phyloP scores from a whole-genome alignment of 2,888 invertebrate genomes.

The Odontomyia ornata region DNA sequence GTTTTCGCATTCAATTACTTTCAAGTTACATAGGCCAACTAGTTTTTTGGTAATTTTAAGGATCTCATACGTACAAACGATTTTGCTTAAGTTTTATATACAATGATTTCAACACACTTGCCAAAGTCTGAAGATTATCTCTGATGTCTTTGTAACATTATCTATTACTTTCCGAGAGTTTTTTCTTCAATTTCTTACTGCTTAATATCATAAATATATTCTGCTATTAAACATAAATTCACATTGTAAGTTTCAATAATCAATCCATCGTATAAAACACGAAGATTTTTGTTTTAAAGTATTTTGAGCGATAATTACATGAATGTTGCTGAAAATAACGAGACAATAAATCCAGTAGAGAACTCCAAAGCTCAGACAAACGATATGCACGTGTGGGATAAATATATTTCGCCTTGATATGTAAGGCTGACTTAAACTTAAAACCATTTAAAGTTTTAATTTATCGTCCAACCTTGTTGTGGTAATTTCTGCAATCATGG shows the following conservation, averaged over 20 bases:
- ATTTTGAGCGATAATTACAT: not conserved
- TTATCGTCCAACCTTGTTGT: too few relatives aligned
- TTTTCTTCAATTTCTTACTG: not conserved
- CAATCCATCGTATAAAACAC: conserved; percentile 50
- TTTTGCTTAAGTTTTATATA: not conserved
- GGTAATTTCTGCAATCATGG: too few relatives aligned
- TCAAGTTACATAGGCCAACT: conserved; percentile 40
- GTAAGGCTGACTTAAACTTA: too few relatives aligned
- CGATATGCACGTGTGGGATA: too few relatives aligned
- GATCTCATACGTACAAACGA: not conserved
- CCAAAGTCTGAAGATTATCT: too few relatives aligned
- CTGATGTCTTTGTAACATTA: too few relatives aligned
- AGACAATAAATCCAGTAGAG: too few relatives aligned
- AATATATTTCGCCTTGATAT: too few relatives aligned
- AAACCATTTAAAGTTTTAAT: too few relatives aligned
- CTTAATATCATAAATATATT: not conserved
- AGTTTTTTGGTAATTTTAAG: not conserved
- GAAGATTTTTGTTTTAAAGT: conserved; percentile 29
- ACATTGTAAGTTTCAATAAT: conserved; percentile 12
- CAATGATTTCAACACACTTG: conserved; percentile 1
- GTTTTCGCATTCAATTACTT: not conserved
- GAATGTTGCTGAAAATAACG: too few relatives aligned
- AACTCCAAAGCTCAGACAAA: too few relatives aligned
- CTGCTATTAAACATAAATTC: not conserved
- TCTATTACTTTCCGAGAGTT: not conserved